Evolutionary conservation across 2,113 vertebrate species (phyloP).

Genomic region (Apteryx owenii): DNA sequence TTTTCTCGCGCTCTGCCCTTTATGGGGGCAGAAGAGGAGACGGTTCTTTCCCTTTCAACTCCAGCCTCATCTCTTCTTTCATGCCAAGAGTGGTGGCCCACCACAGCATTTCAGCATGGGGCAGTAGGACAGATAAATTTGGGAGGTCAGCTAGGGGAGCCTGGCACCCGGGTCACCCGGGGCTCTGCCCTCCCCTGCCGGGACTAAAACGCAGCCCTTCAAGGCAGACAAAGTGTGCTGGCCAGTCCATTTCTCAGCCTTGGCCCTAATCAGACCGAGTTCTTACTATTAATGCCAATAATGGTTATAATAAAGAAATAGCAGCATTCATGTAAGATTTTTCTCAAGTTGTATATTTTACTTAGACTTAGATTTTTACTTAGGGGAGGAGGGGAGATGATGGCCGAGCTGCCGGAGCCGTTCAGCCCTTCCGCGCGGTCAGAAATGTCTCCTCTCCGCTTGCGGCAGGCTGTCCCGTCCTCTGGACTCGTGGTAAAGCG

Average conservation of each 20-base stretch:
- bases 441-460: background rate
- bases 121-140: background rate
- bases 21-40: background rate
- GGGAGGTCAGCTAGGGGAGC: background rate
- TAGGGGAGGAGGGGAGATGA: background rate
- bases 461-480: accelerated
- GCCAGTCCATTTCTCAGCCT: background rate
- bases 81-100: background rate
- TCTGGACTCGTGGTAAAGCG: background rate
- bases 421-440: background rate
- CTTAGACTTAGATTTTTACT: too few species aligned
- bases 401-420: background rate
- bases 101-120: background rate
- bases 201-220: background rate
- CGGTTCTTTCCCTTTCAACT: background rate
- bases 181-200: background rate
- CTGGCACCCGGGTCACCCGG: background rate
- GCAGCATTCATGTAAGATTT: too few species aligned
- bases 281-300: background rate
- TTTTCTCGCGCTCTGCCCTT: background rate
- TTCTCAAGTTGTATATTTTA: too few species aligned
- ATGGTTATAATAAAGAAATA: too few species aligned
- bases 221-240: background rate
- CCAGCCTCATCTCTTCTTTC: background rate
- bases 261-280: background rate